Evolutionary conservation across 2,113 vertebrate species (phyloP), one percentile per base, ranked within the genome.

Genomic region (Kryptolebias marmoratus): DNA sequence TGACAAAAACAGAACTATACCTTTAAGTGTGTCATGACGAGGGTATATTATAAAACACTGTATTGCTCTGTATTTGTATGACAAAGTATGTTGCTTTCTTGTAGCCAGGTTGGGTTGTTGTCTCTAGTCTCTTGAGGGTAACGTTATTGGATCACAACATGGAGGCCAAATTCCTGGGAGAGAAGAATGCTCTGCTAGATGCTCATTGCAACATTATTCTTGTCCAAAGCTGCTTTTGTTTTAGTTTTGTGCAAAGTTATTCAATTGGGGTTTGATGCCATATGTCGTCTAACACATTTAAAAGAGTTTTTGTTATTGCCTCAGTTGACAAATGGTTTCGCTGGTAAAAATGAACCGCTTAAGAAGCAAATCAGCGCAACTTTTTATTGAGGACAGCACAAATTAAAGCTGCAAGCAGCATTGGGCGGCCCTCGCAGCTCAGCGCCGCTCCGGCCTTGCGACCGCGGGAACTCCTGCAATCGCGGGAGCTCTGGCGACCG

Each of bases 101-200:
- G 74, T 73, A 75, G 79, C 16, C 30, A 75, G 66, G 42, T 47
- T 60, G 49, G 76, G 74, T 81, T 77, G 69, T 71, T 77, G 68
- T 74, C 75, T 42, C 58, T 55, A 56, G 78, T 83, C 89, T 86
- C 75, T 52, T 67, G 82, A 67, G 82, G 68, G 68, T 39, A 82
- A 79, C 1, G 36, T 57, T 65, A 73, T 77, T 86, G 76, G 79
- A 86, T 78, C 61, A 70, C 66, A 84, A 87, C 74, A 80, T 58
- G 75, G 82, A 86, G 79, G 79, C 76, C 58, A 68, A 88, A 71
- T 86, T 82, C 84, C 89, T 73, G 57, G 36, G 50, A 71, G 57
- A 49, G 44, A 45, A 18, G 58, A 75, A 79, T 32, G 22, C 56
- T 73, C 73, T 63, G 54, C 73, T 65, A 75, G 74, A 77, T 79